phyloP scores from a whole-genome alignment of 2,797 vertebrate species.

The Darevskia mixta region DNA sequence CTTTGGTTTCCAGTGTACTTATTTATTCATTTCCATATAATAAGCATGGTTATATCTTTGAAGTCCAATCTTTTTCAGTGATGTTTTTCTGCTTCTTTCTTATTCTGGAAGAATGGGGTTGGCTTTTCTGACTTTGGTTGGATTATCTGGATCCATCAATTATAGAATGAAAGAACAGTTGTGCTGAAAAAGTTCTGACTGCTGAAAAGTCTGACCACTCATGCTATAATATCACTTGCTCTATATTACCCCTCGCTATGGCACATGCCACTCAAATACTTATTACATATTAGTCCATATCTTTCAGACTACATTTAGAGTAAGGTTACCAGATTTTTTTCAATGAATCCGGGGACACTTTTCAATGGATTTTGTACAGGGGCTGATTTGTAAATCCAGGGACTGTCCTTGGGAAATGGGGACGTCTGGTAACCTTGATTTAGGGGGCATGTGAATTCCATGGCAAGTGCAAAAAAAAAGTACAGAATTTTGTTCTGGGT shows the following conservation, averaged over 20 bases:
- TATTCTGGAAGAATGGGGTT: neutral
- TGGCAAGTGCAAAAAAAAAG: neutral
- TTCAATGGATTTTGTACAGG: no score
- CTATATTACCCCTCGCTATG: neutral
- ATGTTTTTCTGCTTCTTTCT: neutral
- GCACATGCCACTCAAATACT: neutral
- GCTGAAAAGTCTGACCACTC: neutral
- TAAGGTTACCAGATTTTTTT: no score
- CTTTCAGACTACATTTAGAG: neutral
- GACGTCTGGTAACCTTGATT: no score
- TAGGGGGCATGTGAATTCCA: neutral
- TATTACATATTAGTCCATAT: neutral
- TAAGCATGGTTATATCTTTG: neutral
- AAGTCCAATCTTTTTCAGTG: no score
- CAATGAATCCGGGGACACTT: no score
- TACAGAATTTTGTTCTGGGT: neutral
- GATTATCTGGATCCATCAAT: neutral
- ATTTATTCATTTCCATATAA: conserved; percentile 2
- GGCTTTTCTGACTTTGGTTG: neutral
- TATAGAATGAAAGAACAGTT: neutral
- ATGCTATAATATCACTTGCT: neutral
- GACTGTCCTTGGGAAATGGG: no score
- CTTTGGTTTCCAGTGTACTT: neutral
- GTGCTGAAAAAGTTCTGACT: neutral
- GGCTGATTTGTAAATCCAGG: no score